Base-by-base conservation (phyloP, 2,888 invertebrate species). In the Coelinius sp. region DNA sequence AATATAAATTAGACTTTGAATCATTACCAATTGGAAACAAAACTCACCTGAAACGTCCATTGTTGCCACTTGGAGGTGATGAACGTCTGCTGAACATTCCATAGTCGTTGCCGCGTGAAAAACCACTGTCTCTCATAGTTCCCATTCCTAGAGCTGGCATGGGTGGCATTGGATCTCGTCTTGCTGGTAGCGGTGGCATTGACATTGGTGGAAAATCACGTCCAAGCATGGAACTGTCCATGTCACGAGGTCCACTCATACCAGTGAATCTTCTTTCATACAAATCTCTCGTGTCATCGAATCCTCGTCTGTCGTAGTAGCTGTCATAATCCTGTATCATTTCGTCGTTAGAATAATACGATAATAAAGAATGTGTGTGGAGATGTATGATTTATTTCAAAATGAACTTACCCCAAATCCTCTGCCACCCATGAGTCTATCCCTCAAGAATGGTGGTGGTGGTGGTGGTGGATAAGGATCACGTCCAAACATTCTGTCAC, bases 401-500 rank as follows among this genome's bases (percentile, higher is more conserved):
- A 4, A 62, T 53, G 70, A 63, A 84, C 84, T 84, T 82, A 87
- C 87, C 73, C 87, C 84, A 78, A 87, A 87, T 77, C 87, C 86
- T 72, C 85, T 85, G 79, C 94, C 94, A 91, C 95, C 95, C 94
- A 96, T 94, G 91, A 95, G 93, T 90, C 95, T 93, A 90, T 96
- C 95, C 90, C 95, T 93, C 84, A 96, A 92, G 92, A 95, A 96
- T 83, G 95, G 94, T 90, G 94, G 95, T 89, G 95, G 95, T 88
- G 95, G 95, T 88, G 95, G 95, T 83, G 95, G 95, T 90, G 95
- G 95, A 90, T 95, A 95, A 83, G 95, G 94, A 89, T 95, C 95
- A 88, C 95, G 94, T 89, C 94, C 94, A 89, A 93, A 95, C 91
- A 94, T 94, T 86, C 95, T 93, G 90, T 95, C 95, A 90, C 95